Conservation (phyloP, 1,140 invertebrate genomes). For the Lepidurus arcticus region DNA sequence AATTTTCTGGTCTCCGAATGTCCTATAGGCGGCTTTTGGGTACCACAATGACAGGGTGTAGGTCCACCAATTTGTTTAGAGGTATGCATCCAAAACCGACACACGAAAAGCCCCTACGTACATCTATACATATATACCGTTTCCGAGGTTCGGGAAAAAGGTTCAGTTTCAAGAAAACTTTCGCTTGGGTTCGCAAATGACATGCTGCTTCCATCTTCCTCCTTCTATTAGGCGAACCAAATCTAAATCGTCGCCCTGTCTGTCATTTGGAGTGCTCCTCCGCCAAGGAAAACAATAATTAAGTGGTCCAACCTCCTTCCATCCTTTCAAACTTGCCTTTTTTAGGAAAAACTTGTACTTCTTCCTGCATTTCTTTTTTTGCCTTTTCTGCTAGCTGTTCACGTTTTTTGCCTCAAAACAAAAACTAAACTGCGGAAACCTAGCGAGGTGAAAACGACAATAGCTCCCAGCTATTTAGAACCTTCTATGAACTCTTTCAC, state of each 20-base stretch:
- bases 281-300: constrained; percentile 19
- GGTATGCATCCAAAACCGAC: neutral
- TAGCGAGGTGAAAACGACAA: neutral
- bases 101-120: neutral
- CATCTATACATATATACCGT: neutral
- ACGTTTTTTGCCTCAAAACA: neutral
- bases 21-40: neutral
- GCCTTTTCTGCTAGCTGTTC: neutral
- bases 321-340: neutral
- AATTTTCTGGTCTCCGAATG: neutral
- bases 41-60: neutral
- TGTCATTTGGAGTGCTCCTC: constrained; percentile 9
- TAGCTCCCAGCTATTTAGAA: neutral
- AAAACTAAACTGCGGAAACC: neutral
- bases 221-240: constrained; percentile 10
- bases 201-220: neutral
- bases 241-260: constrained; percentile 4
- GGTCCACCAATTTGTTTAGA: constrained; percentile 2
- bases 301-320: neutral
- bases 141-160: too few species aligned
- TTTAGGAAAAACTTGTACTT: too few species aligned
- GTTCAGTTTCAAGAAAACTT: too few species aligned
- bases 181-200: neutral
- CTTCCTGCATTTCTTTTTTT: too few species aligned
- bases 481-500: neutral